A percentile compares a stretch with the other conserved stretches of the same genome.
Conservation (phyloP, 2,888 invertebrate genomes). For the Drosophila prostipennis region DNA sequence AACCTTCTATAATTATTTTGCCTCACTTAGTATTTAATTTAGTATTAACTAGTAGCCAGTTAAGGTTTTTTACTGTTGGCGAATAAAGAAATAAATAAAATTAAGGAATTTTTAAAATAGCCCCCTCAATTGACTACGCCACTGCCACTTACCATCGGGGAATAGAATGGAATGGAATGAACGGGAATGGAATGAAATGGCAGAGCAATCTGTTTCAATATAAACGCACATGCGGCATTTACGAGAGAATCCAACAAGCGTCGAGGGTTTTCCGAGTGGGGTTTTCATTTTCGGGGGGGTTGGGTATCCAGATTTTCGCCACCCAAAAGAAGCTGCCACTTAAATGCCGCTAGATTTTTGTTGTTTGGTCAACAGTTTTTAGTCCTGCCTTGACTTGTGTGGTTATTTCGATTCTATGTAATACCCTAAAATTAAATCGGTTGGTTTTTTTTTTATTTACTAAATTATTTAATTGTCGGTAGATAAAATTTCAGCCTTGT, state of each 20-base stretch:
- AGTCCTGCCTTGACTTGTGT: neutral
- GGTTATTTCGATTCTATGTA: neutral
- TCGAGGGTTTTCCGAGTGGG: slow-evolving; percentile 35
- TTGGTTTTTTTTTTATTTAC: no score
- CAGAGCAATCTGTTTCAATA: slow-evolving; percentile 84
- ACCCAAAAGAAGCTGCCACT: slow-evolving; percentile 50
- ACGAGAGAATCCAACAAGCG: slow-evolving; percentile 64
- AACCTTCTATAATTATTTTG: no score
- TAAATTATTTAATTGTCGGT: no score
- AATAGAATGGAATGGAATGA: slow-evolving; percentile 16
- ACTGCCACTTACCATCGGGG: slow-evolving; percentile 4
- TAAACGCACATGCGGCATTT: slow-evolving; percentile 80
- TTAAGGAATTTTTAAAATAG: no score
- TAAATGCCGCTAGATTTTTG: slow-evolving; percentile 70
- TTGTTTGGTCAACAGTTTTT: slow-evolving; percentile 53
- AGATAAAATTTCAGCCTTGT: no score
- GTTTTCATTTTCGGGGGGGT: neutral
- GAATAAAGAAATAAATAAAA: no score
- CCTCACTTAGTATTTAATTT: no score
- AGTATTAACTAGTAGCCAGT: no score
- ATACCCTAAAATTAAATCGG: neutral
- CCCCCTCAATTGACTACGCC: no score
- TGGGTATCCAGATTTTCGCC: neutral
- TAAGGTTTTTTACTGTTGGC: no score
- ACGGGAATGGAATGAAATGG: slow-evolving; percentile 41